Base-by-base conservation (phyloP, 2,797 vertebrate species). In the Cyclura pinguis region DNA sequence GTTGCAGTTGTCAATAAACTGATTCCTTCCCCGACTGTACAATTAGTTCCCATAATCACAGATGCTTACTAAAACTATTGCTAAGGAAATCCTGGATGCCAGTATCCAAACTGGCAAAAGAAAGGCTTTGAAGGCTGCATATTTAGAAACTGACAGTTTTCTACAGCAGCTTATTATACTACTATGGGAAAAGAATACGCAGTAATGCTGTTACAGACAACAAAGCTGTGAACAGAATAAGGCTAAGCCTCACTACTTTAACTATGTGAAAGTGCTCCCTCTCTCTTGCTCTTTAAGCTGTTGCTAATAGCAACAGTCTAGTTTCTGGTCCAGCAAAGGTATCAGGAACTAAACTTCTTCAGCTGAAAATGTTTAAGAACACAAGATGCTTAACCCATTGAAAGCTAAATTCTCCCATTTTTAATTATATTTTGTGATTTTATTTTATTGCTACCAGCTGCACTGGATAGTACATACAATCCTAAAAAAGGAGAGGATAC, bases 271-370 rank as follows among this genome's bases (percentile, higher is more conserved):
- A 38, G 38, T 8, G 59, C 35, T 69, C 47, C 52, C 12, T 72
- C 1, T 18, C 18, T 32, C 13, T 47, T 29, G 57, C 47, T 64
- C 18, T 72, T 1, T 22, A 83, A 90, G 73, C 80, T 85, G 24
- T 78, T 87, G 90, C 80, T 91, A 93, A 78, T 86, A 92, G 91
- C 81, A 91, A 35, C 91, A 86, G 91, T 74, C 9, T 0, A 84
- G 22, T 62, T 92, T 91, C 92, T 55, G 92, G 88, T 87, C 76
- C 73, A 9, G 6, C 14, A 62, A 47, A 91, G 76, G 24, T 83
- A 62, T 22, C 59, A 88, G 55, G 50, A 29, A 55, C 50, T 55
- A 86, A 90, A 93, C 90, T 76, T 84, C 84, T 42, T 35, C 74
- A 74, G 16, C 78, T 12, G n/a, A 91, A 82, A 59, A 42, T 42